Percentiles rank a stretch among this genome's conserved stretches.
Evolutionary conservation across 2,797 vertebrate genomes (phyloP).

Genomic region (Muscicapa striata): DNA sequence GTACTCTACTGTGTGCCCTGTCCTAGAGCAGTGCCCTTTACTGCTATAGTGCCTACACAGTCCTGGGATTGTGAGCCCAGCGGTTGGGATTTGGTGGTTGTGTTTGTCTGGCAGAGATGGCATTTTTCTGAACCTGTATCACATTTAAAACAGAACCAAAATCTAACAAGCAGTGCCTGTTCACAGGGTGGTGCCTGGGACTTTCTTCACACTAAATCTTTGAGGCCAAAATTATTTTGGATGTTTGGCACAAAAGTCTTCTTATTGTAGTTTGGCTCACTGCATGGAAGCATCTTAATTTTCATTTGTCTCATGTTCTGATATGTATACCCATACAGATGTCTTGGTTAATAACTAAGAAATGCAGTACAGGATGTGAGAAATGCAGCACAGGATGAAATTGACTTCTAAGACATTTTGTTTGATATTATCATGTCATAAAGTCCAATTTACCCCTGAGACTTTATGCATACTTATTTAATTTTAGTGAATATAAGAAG

Average conservation of each 20-base stretch:
- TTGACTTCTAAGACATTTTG: background rate
- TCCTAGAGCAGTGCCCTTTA: background rate
- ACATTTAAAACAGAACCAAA: background rate
- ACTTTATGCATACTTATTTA: background rate
- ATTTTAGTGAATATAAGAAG: background rate
- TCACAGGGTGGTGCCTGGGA: background rate
- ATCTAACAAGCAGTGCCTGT: background rate
- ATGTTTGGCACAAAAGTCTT: background rate
- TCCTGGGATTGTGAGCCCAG: background rate
- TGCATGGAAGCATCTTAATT: background rate
- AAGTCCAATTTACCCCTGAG: background rate
- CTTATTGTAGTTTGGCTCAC: background rate
- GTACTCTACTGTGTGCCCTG: background rate
- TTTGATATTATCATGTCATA: background rate
- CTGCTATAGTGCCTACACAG: background rate
- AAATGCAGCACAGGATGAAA: background rate
- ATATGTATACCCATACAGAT: background rate
- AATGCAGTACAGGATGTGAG: background rate
- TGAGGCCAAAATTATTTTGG: background rate
- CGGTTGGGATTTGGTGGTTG: background rate
- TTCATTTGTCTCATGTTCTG: background rate
- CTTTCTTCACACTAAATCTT: background rate
- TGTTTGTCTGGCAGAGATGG: background rate
- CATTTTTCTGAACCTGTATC: background rate
- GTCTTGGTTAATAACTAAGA: background rate